Base-by-base conservation (phyloP, 2,113 vertebrate genomes). In the Epinephelus moara region DNA sequence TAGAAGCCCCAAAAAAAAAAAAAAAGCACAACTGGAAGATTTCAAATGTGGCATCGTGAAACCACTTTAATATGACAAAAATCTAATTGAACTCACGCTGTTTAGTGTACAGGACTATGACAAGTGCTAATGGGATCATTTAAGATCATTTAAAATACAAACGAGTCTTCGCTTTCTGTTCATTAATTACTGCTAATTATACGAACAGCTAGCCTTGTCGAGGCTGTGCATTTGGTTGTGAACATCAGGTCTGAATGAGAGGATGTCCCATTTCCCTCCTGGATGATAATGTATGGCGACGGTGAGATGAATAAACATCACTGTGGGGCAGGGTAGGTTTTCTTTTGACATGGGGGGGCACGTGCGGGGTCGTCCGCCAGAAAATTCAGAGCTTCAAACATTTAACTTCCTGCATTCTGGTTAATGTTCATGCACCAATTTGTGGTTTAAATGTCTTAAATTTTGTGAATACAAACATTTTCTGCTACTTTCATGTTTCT, bases 151-250 rank as follows among this genome's bases (percentile, higher is more conserved):
- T 99, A 97, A 98, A 98, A 97, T 97, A 98, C 98, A 98, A 99
- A 99, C 97, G 97, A 99, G 97, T 98, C 97, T 96, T 97, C 95
- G 96, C 97, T 97, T 97, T 97, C 96, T 97, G 96, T 98, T 98
- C 97, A 98, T 99, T 99, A 99, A 99, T 99, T 99, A 99, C 97
- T 95, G 96, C 98, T 99, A 99, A 99, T 99, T 98, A 98, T 95
- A 95, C 95, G 95, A 98, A 97, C 97, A 97, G 96, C 96, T 96
- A 96, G 96, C 95, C 96, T 96, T 95, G 96, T 95, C 96, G 95
- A 96, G 96, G 95, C 96, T 92, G 95, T 95, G 95, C 96, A 95
- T 97, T 96, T 95, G 95, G 95, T 55, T 95, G 95, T 96, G 42
- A 45, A 45, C 96, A 96, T 42, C 42, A 79, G 91, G 86, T 88